phyloP scores from a whole-genome alignment of 2,113 vertebrate species.

The Todiramphus saurophagus region DNA sequence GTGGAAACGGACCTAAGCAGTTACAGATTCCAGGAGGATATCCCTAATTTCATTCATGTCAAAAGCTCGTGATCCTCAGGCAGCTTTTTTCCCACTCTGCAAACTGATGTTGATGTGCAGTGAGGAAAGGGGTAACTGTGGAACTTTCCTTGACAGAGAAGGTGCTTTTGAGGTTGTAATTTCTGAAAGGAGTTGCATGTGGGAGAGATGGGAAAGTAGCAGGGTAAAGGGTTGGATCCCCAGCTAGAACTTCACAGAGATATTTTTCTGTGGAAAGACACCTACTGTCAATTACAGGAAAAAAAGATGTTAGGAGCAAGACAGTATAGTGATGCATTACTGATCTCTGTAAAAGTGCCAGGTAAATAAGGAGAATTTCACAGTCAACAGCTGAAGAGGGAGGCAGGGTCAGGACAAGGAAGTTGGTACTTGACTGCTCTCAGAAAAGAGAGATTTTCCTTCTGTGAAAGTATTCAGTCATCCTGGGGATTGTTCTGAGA shows the following conservation, averaged over 20 bases:
- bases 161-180: neutral
- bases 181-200: neutral
- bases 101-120: neutral
- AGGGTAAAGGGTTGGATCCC: neutral
- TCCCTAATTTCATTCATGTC: neutral
- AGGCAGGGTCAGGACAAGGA: neutral
- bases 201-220: neutral
- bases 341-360: neutral
- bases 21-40: neutral
- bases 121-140: neutral
- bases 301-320: neutral
- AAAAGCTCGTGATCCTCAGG: neutral
- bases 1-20: neutral
- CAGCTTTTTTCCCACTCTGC: neutral
- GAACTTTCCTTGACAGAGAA: neutral
- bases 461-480: neutral
- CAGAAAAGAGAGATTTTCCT: neutral
- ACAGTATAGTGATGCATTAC: neutral
- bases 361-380: conserved; percentile 23
- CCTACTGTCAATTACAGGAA: neutral
- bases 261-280: neutral
- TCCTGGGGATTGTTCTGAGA: neutral
- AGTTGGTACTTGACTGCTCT: neutral
- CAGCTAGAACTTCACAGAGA: neutral
- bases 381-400: conserved; percentile 1